Base-by-base conservation (phyloP, 2,113 vertebrate genomes). In the Morone saxatilis region DNA sequence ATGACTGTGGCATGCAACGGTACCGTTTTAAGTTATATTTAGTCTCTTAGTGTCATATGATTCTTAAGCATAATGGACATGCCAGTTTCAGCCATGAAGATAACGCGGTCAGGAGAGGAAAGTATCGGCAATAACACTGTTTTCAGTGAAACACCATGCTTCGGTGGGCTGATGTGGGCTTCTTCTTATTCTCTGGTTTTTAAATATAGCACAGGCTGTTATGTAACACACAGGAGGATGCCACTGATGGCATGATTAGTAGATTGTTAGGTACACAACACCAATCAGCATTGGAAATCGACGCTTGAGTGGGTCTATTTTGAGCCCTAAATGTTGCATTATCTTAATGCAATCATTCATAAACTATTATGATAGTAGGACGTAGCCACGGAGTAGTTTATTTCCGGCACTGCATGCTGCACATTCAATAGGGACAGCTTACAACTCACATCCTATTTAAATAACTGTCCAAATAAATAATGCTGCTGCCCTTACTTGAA, bases 121-220 rank as follows among this genome's bases (percentile, higher is more conserved):
- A 66, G 60, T 76, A 79, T 88, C 71, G 78, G 71, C 53, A 76
- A 60, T 51, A 14, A 43, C 38, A 54, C 41, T 0, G 41, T 84
- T 91, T 92, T 65, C 86, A 86, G 70, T 84, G 25, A 87, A 91
- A 89, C 83, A 63, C 62, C 81, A 81, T 84, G 90, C 86, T 89
- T 91, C 75, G 68, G 75, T 84, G 86, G 88, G 85, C 87, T 88
- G 89, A 94, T 92, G 89, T 89, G 86, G 91, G 92, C 86, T 92
- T 88, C 91, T 92, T 91, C 80, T 25, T 25, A 83, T 91, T 86
- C 90, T 91, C 75, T 85, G 41, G 70, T 76, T 93, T 31, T 91
- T 94, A 93, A 93, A 93, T 93, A 93, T 93, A 93, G 92, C 92
- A 62, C 90, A 56, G 61, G 90, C 78, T 68, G 86, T 94, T 94